These are phyloP conservation scores for Vulpes vulpes DNA, from an alignment of 2,113 vertebrate genomes.

Conservation along the genomic window DNA sequence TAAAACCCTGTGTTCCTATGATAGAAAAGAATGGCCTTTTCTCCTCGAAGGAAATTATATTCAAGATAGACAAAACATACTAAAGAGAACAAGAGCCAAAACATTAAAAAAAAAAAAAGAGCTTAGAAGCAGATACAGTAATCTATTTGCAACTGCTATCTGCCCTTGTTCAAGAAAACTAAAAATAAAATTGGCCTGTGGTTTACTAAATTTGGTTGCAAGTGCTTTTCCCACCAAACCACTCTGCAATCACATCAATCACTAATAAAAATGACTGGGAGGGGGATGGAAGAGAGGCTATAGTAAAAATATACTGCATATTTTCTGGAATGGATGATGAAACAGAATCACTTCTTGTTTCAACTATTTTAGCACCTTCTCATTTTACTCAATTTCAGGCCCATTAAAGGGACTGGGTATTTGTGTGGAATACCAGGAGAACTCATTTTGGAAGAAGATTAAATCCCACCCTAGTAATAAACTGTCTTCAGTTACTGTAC, in stretches of 20 bases:
- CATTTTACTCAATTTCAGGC: constrained; percentile 65
- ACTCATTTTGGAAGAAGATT: constrained; percentile 61
- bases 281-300: not conserved
- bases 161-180: constrained; percentile 56
- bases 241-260: constrained; percentile 60
- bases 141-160: constrained; percentile 47
- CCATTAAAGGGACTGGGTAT: constrained; percentile 43
- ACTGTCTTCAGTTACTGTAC: constrained; percentile 50
- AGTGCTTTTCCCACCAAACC: constrained; percentile 69
- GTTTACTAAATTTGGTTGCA: constrained; percentile 72
- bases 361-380: constrained; percentile 71
- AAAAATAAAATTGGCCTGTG: constrained; percentile 66
- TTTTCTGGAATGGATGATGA: constrained; percentile 54
- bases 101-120: not conserved
- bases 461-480: constrained; percentile 54
- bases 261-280: constrained; percentile 60
- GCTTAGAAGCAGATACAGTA: not conserved
- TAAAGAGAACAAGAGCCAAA: constrained; percentile 19
- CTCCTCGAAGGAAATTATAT: constrained; percentile 36
- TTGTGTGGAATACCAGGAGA: not conserved
- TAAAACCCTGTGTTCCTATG: not conserved
- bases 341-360: constrained; percentile 56
- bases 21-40: not conserved
- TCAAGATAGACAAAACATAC: constrained; percentile 48
- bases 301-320: not conserved